Evolutionary conservation across 64 coral and sea anemone genomes (phyloP).

Genomic region (Trachythela sp.): DNA sequence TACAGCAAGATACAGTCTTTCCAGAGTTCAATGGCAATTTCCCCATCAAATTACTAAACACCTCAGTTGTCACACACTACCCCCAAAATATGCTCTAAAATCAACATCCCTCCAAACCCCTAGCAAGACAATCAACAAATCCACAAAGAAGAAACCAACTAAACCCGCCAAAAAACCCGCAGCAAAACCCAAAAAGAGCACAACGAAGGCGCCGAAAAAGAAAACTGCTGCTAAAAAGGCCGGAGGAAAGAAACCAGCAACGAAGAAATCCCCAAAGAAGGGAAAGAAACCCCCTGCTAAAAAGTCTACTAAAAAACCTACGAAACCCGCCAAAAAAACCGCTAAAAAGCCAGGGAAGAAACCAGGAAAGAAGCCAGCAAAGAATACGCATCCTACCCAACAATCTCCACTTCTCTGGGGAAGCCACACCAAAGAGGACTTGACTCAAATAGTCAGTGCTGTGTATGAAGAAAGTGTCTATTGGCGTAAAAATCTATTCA

Average conservation of each 20-base stretch:
- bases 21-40: background rate
- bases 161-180: background rate
- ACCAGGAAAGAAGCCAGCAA: slow-evolving; percentile 33
- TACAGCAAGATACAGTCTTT: background rate
- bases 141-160: background rate
- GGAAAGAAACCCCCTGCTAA: slow-evolving; percentile 46
- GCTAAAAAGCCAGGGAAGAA: slow-evolving; percentile 62
- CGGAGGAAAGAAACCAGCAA: slow-evolving; percentile 40
- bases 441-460: background rate
- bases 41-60: background rate
- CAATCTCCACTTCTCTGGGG: too few relatives aligned
- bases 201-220: background rate
- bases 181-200: slow-evolving; percentile 21
- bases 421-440: background rate
- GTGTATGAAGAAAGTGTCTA: background rate
- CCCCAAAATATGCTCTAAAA: background rate
- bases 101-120: background rate
- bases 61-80: background rate
- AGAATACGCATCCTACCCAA: too few relatives aligned
- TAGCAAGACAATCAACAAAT: background rate
- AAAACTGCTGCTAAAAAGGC: background rate
- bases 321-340: slow-evolving; percentile 54
- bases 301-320: slow-evolving; percentile 37
- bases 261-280: slow-evolving; percentile 46
- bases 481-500: background rate